Evolutionary conservation across 2,797 vertebrate genomes (phyloP).

Genomic region (Austrolebias charrua): DNA sequence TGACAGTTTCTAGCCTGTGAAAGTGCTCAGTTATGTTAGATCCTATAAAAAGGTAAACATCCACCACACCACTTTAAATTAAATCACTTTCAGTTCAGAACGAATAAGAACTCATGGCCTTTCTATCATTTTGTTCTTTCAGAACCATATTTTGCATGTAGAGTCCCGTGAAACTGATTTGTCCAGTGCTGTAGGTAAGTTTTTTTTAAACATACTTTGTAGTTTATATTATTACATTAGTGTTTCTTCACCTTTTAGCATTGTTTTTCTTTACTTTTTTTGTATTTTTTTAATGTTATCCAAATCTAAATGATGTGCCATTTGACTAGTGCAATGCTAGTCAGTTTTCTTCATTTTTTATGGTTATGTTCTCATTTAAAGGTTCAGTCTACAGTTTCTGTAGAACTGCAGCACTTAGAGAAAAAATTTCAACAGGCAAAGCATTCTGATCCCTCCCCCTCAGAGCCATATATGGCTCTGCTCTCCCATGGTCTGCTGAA

Average conservation of each 20-base stretch:
- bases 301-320: too few species aligned
- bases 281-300: too few species aligned
- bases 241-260: neutral
- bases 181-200: slow-evolving; percentile 86
- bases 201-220: slow-evolving; percentile 11
- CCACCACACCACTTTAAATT: neutral
- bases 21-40: neutral
- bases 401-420: too few species aligned
- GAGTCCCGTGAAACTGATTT: slow-evolving; percentile 88
- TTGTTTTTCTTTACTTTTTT: neutral
- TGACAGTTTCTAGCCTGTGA: neutral
- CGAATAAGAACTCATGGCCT: neutral
- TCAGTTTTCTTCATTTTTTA: too few species aligned
- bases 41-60: neutral
- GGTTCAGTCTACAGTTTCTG: too few species aligned
- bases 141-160: slow-evolving; percentile 85
- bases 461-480: too few species aligned
- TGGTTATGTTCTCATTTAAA: neutral
- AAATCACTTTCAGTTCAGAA: neutral
- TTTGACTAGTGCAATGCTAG: too few species aligned
- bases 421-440: too few species aligned
- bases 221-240: neutral
- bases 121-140: slow-evolving; percentile 6
- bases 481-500: too few species aligned
- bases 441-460: too few species aligned